Percentiles rank a stretch among this genome's conserved stretches.
Evolutionary conservation across 92 coral and sea anemone species (phyloP).

Genomic region (Heliopora coerulea): DNA sequence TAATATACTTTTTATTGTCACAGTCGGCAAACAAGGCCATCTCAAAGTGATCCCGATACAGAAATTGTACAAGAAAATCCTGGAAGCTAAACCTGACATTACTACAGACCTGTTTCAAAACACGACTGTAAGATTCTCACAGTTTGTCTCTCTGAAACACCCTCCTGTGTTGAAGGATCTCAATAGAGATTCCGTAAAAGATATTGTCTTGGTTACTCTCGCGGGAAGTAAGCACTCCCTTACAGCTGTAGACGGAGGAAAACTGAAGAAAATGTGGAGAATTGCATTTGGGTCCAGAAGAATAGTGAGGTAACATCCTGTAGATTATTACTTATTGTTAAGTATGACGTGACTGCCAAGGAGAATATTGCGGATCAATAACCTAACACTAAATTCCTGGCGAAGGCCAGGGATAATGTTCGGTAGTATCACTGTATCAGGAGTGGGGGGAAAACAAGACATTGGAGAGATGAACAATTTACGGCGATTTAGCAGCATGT

Average conservation of each 20-base stretch:
- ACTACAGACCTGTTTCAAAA: constrained; percentile 12
- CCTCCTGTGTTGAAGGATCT: constrained; percentile 20
- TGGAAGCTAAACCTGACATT: not conserved
- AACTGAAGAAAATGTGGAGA: constrained; percentile 37
- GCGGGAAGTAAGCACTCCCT: constrained; percentile 30
- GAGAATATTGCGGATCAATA: no score
- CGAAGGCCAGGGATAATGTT: no score
- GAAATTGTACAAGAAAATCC: constrained; percentile 12
- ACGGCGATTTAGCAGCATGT: no score
- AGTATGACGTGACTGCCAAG: no score
- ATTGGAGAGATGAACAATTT: no score
- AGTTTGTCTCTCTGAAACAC: constrained; percentile 17
- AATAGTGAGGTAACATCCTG: constrained; percentile 13
- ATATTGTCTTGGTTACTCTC: constrained; percentile 23
- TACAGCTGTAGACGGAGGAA: constrained; percentile 40
- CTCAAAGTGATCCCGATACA: constrained; percentile 30
- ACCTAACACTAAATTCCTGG: no score
- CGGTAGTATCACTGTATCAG: no score
- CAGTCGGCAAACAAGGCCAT: constrained; percentile 36
- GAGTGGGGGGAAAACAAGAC: no score
- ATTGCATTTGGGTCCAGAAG: constrained; percentile 35
- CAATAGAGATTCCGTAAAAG: constrained; percentile 25
- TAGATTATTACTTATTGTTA: not conserved
- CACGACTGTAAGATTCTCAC: constrained; percentile 7
- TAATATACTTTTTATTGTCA: constrained; percentile 23